Evolutionary conservation across 1,140 invertebrate species (phyloP), one percentile per base, ranked within the genome.

Genomic region (Drosophila ironensis): DNA sequence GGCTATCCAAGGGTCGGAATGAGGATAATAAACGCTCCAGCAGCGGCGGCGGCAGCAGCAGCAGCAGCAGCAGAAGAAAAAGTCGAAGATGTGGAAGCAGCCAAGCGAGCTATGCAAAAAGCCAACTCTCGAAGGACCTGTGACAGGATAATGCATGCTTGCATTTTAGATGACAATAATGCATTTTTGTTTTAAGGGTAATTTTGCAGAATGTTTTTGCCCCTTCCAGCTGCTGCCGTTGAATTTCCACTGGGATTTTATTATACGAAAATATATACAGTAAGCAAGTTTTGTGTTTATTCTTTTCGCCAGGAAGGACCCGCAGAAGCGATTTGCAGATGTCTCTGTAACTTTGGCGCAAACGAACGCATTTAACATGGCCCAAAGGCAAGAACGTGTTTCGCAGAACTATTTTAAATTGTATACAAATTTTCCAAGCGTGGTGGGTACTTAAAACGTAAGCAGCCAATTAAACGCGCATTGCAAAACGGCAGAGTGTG

Each of bases 111-210:
- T 59, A 66, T 78, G 73, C 57, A 86, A 75, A 80, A 80, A 76
- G 73, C 67, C 53, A 86, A 72, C 52, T 89, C 87, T 77, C 87
- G 86, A 77, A 88, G 87, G 87, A 89, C 72, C 76, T 88, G 78
- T 88, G 87, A 87, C 87, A 89, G 80, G 82, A 84, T 89, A 89
- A 88, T 89, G 87, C 82, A 89, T 86, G 70, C 78, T 76, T 88
- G 87, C 87, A 88, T 89, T 88, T 86, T 80, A 89, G 76, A 89
- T 89, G 78, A 89, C 78, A 86, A 89, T 84, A 88, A 88, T 84
- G 81, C 74, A 87, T 88, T 87, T 88, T 87, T 87, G 72, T 87
- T 87, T 87, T 87, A 87, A 76, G 82, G 76, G 82, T 87, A 87
- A 86, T 87, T 86, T 87, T 80, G 74, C 74, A 86, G 73, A 86